Conservation (phyloP, 1,140 invertebrate species). For the Drosophila lacertosa region DNA sequence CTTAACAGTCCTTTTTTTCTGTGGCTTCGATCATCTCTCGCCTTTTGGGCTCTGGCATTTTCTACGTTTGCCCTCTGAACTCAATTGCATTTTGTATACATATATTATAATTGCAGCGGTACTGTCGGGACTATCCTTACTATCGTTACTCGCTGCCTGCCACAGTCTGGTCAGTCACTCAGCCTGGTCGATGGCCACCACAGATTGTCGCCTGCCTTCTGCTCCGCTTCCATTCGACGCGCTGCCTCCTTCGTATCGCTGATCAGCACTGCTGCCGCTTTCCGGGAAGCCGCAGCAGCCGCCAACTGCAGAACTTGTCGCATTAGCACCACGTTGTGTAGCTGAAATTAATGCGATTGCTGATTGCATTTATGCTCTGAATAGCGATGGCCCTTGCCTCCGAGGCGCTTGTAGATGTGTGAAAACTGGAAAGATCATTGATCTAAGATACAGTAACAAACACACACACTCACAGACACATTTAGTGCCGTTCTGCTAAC, state of each 20-base stretch:
- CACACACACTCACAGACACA: background rate
- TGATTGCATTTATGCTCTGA: slow-evolving; percentile 37
- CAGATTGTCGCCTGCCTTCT: slow-evolving; percentile 30
- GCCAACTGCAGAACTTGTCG: slow-evolving; percentile 43
- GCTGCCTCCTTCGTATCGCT: slow-evolving; percentile 34
- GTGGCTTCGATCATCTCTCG: background rate
- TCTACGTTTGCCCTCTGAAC: slow-evolving; percentile 51
- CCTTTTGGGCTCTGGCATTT: background rate
- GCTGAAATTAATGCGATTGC: slow-evolving; percentile 47
- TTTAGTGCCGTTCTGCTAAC: background rate
- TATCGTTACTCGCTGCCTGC: slow-evolving; percentile 1
- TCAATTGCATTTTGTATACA: slow-evolving; percentile 41
- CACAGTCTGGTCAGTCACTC: slow-evolving; percentile 35
- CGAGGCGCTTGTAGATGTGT: background rate
- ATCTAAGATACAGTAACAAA: background rate
- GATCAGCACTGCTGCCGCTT: slow-evolving; percentile 20
- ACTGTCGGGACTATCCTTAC: no score
- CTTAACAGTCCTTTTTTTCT: background rate
- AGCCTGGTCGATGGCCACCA: slow-evolving; percentile 29
- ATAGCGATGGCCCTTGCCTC: slow-evolving; percentile 2
- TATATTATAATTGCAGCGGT: slow-evolving; percentile 60
- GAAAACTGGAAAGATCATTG: background rate
- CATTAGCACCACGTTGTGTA: slow-evolving; percentile 53
- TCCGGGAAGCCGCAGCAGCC: slow-evolving; percentile 31
- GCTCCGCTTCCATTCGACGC: slow-evolving; percentile 34